Base-by-base conservation (phyloP, 1,140 invertebrate species). In the Eurytemora carolleeae region DNA sequence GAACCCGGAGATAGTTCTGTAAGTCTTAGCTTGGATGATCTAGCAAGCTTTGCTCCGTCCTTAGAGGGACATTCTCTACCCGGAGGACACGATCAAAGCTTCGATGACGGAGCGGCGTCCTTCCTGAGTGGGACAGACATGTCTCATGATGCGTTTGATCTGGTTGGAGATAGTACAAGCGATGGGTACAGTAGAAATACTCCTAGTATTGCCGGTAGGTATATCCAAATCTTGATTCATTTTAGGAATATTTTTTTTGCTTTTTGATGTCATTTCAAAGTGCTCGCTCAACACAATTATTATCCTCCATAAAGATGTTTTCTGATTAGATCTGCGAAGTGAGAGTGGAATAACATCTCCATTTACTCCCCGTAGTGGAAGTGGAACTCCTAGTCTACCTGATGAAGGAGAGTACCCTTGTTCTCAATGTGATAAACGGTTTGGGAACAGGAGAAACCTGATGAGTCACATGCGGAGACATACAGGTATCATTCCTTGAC, bases 361-460 rank as follows among this genome's bases (percentile, higher is more conserved):
- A 12, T 44, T 44, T n/a, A 44, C 31, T n/a, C 31, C 31, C 31
- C 59, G 59, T 15, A 62, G 60, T 54, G 60, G 25, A 16, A 55
- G 31, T 22, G 31, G 59, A 52, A 62, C 60, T 18, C 60, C 60
- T 19, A 23, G 53, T 3, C 7, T 57, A 16, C 55, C 60, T 57
- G 60, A 62, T 31, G 60, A 62, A 18, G 60, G 60, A 18, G 60
- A 62, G 25, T 62, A 58, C 55, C 60, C 60, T 18, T 62, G 60
- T 44, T 24, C 53, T 16, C 60, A 62, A 17, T 62, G 60, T 24
- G 60, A 62, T 21, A 62, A 62, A 20, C 58, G 25, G 24, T 62
- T 62, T 62, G 60, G 60, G 15, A 62, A 57, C 52, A 53, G 60
- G 17, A 52, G 60, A 15, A 62, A 62, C 54, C 60, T 62, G 2